phyloP scores from a whole-genome alignment of 2,797 vertebrate genomes.

The Ambastaia sidthimunki region DNA sequence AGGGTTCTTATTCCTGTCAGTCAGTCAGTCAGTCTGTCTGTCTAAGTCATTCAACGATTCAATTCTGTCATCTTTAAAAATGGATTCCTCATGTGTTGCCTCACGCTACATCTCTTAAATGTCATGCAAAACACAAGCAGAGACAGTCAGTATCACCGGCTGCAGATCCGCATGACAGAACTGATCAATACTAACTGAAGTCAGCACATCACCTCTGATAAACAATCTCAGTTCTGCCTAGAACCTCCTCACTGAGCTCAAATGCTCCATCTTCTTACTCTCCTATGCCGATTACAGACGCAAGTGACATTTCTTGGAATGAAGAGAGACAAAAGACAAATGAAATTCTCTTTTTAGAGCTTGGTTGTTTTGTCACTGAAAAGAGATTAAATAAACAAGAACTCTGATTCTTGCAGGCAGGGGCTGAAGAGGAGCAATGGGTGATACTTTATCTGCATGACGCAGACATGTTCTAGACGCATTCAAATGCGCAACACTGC shows the following conservation, averaged over 20 bases:
- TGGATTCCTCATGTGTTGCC: background rate
- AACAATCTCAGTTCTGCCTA: constrained; percentile 70
- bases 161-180: constrained; percentile 65
- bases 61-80: background rate
- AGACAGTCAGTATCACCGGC: constrained; percentile 63
- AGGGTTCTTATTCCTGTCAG: too few species aligned
- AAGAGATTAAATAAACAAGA: constrained; percentile 46
- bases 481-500: constrained; percentile 3
- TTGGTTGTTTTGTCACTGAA: background rate
- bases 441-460: constrained; percentile 34
- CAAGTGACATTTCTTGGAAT: constrained; percentile 71
- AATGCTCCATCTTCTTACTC: constrained; percentile 68
- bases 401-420: constrained; percentile 5
- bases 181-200: constrained; percentile 74
- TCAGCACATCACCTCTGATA: constrained; percentile 67
- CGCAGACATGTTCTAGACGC: constrained; percentile 27
- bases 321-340: constrained; percentile 69
- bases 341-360: constrained; percentile 57
- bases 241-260: constrained; percentile 71
- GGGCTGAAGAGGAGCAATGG: background rate
- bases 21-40: background rate
- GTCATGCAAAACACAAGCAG: constrained; percentile 8
- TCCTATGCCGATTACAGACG: constrained; percentile 56
- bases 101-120: constrained; percentile 17
- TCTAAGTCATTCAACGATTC: background rate